A percentile compares a stretch with the other conserved stretches of the same genome.
These are phyloP conservation scores for Elymnias hypermnestra DNA, from an alignment of 1,140 invertebrate genomes.

Conservation along the genomic window DNA sequence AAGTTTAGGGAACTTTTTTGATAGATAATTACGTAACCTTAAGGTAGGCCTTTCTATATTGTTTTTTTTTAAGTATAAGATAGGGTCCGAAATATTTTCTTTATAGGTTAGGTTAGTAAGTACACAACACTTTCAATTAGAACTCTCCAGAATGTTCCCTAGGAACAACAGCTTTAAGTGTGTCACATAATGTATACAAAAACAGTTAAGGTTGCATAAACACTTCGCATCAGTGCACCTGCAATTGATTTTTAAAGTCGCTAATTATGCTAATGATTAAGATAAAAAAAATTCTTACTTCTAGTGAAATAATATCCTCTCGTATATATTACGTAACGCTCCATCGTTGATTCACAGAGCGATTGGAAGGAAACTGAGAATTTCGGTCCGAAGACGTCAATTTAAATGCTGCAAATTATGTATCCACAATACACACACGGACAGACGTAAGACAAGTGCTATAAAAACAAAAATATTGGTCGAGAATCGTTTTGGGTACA, in stretches of 20 bases:
- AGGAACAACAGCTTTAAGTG: too few relatives aligned
- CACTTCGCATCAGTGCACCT: too few relatives aligned
- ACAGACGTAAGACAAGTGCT: slow-evolving; percentile 9
- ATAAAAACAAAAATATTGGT: slow-evolving; percentile 15
- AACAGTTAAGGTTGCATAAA: too few relatives aligned
- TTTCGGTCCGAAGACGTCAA: neutral
- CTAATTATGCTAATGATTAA: neutral
- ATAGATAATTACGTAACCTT: too few relatives aligned
- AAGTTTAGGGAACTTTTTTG: too few relatives aligned
- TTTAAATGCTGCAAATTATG: slow-evolving; percentile 3
- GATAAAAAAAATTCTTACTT: neutral
- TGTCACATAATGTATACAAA: too few relatives aligned
- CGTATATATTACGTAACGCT: neutral
- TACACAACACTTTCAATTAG: too few relatives aligned
- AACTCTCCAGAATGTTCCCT: too few relatives aligned
- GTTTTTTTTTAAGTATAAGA: too few relatives aligned
- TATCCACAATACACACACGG: neutral
- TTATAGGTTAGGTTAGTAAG: too few relatives aligned
- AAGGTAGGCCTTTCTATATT: too few relatives aligned
- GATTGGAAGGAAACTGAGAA: slow-evolving; percentile 4
- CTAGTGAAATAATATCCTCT: slow-evolving; percentile 1
- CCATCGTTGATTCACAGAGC: neutral
- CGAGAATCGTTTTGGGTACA: neutral
- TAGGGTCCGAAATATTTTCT: too few relatives aligned
- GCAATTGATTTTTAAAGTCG: neutral